These are phyloP conservation scores for Reinhardtius hippoglossoides DNA, from an alignment of 2,113 vertebrate genomes.

Conservation along the genomic window DNA sequence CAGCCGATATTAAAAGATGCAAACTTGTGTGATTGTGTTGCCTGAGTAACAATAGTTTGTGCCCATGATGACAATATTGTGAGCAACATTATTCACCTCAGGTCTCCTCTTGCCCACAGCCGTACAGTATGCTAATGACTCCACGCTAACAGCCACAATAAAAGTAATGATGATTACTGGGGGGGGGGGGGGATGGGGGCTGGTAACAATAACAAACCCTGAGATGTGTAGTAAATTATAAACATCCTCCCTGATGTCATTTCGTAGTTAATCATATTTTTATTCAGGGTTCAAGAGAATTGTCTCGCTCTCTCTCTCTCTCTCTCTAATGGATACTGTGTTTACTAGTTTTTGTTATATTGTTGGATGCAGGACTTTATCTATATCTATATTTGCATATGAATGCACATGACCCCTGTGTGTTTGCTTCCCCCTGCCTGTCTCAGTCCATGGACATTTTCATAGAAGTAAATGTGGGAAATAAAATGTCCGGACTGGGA, in stretches of 20 bases:
- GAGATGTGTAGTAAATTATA: constrained; percentile 55
- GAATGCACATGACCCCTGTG: not conserved
- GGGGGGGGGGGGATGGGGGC: not conserved
- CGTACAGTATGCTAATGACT: constrained; percentile 67
- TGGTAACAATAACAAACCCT: constrained; percentile 58
- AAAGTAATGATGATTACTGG: constrained; percentile 67
- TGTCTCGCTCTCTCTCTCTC: too few relatives aligned
- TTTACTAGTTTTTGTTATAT: not conserved
- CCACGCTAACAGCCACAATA: constrained; percentile 60
- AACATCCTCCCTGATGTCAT: constrained; percentile 39
- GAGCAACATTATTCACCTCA: constrained; percentile 37
- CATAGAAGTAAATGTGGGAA: too few relatives aligned
- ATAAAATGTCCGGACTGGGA: not conserved
- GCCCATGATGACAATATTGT: constrained; percentile 37
- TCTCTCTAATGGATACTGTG: not conserved
- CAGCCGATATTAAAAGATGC: constrained; percentile 64
- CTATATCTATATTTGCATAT: constrained; percentile 10
- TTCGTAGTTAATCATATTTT: constrained; percentile 44
- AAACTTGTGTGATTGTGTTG: constrained; percentile 53
- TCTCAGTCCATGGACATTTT: not conserved
- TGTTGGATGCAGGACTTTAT: constrained; percentile 31
- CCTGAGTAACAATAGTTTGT: constrained; percentile 40
- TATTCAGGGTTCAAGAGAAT: too few relatives aligned
- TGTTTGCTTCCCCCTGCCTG: not conserved
- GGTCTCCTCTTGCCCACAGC: constrained; percentile 44